phyloP scores from a whole-genome alignment of 2,888 invertebrate genomes.

The Phyllotreta striolata region DNA sequence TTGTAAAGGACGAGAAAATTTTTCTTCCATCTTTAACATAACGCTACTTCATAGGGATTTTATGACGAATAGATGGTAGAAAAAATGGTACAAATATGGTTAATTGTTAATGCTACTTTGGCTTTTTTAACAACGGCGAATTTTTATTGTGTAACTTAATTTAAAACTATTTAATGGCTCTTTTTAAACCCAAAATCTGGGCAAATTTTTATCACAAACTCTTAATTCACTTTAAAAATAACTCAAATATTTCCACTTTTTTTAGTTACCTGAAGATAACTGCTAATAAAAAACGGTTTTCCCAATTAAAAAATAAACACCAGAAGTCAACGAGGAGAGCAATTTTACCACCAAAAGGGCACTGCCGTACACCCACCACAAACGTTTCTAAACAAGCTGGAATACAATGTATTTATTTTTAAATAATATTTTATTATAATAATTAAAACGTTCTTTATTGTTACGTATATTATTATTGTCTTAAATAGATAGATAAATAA shows the following conservation, averaged over 20 bases:
- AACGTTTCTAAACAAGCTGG: conserved; percentile 37
- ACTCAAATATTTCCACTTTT: conserved; percentile 7
- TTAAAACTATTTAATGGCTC: neutral
- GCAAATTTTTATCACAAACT: conserved; percentile 16
- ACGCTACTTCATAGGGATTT: no score
- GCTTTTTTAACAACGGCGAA: conserved; percentile 3
- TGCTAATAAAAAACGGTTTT: conserved; percentile 40
- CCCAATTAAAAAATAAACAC: conserved; percentile 37
- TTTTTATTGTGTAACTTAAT: no score
- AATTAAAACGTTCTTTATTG: conserved; percentile 40
- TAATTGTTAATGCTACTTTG: conserved; percentile 14
- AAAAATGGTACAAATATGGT: conserved; percentile 28
- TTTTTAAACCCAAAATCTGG: neutral
- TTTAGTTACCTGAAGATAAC: conserved; percentile 47
- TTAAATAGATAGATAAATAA: conserved; percentile 45
- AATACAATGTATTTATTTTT: conserved; percentile 45
- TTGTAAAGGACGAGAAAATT: no score
- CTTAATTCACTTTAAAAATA: no score
- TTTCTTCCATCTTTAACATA: no score
- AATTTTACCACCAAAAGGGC: conserved; percentile 29
- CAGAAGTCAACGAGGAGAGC: conserved; percentile 45
- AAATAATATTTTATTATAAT: conserved; percentile 44
- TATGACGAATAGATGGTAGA: conserved; percentile 17
- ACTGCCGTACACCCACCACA: conserved; percentile 35
- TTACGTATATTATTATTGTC: conserved; percentile 46